Base-by-base conservation (phyloP, 1,140 invertebrate species). In the Solenopsis fugax region DNA sequence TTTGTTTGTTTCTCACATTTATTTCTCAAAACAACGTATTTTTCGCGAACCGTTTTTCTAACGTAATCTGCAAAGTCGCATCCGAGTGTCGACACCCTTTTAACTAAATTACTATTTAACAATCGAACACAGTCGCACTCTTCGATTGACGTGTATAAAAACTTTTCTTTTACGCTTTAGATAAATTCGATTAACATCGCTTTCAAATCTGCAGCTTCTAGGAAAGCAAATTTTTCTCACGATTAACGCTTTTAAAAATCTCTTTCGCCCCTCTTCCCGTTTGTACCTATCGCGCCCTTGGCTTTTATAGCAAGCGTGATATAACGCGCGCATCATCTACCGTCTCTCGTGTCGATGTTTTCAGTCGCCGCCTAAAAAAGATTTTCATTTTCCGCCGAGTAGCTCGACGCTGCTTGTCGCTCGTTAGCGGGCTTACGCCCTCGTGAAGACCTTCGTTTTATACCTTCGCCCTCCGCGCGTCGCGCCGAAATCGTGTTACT, bases 371-470 rank as follows among this genome's bases (percentile, higher is more conserved):
- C 41, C 69, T 73, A 50, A 84, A 75, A 84, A 75, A 75, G 69
- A 84, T 84, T 84, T 84, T 84, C 41, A 84, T 84, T 75, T 84
- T 75, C 54, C 69, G 24, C n/a, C 80, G 45, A 73, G 80, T 60
- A 84, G 69, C 69, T 84, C n/a, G 24, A 34, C 54, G 41, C 54
- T 75, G 80, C 54, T 75, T 73, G 80, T 84, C 80, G 67, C 80
- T 84, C 80, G 78, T 81, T 81, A 81, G 78, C 50, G 37, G 34
- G 78, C 21, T 81, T 69, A 81, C 64, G 48, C 16, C 50, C 77
- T 69, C 64, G 29, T 69, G 77, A 81, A 81, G 69, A 81, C 34
- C 77, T 71, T 41, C 77, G 62, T 77, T 77, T 77, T 60, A 52
- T 64, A 67, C 48, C 60, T n/a, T 37, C 64, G 10, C n/a, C 13